Percentiles rank a stretch among this genome's conserved stretches.
Conservation (phyloP, 2,888 invertebrate species). For the Opisthograptis luteolata region DNA sequence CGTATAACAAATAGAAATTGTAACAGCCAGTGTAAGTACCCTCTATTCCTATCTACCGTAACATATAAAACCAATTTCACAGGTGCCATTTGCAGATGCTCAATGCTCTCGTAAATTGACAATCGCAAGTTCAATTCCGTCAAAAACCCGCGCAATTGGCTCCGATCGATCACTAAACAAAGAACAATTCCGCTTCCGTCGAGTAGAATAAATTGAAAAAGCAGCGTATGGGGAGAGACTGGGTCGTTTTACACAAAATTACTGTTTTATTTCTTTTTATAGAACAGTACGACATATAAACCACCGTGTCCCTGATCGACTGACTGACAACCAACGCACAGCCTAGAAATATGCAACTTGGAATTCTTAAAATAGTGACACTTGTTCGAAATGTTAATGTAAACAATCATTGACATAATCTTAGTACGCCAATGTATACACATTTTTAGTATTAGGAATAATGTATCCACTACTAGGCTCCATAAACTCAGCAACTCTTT, state of each 20-base stretch:
- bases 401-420: too few relatives aligned
- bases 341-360: too few relatives aligned
- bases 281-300: not conserved
- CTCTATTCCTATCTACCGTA: not conserved
- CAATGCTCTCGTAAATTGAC: conserved; percentile 8
- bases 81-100: conserved; percentile 22
- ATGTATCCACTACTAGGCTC: too few relatives aligned
- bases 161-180: not conserved
- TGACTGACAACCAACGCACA: too few relatives aligned
- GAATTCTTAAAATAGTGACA: too few relatives aligned
- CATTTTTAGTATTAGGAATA: too few relatives aligned
- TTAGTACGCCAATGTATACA: too few relatives aligned
- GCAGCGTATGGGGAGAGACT: not conserved
- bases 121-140: conserved; percentile 3
- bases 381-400: too few relatives aligned
- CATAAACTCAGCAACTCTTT: too few relatives aligned
- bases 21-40: too few relatives aligned
- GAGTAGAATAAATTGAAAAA: not conserved
- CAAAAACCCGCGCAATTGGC: conserved; percentile 1
- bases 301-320: too few relatives aligned
- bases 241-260: not conserved
- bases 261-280: not conserved
- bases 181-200: not conserved
- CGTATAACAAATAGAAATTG: too few relatives aligned
- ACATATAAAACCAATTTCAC: conserved; percentile 22